A percentile compares a stretch with the other conserved stretches of the same genome.
Conservation (phyloP, 1,140 invertebrate species). For the Caenorhabditis tropicalis region DNA sequence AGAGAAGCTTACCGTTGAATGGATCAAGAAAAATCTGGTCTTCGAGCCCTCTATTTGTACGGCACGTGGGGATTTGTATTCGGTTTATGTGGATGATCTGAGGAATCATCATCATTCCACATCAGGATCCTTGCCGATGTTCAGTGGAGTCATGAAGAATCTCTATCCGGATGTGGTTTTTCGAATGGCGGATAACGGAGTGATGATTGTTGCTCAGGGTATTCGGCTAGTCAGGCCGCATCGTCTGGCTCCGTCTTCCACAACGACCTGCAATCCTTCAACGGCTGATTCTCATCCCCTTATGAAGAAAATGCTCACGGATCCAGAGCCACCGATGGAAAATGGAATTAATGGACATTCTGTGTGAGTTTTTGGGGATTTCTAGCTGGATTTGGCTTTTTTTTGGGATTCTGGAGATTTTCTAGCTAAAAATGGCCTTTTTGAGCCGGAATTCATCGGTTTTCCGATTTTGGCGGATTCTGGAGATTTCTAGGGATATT, state of each 20-base stretch:
- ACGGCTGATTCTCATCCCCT: background rate
- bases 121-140: constrained; percentile 53
- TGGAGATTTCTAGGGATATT: too few relatives aligned
- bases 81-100: constrained; percentile 65
- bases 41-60: constrained; percentile 17
- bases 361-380: background rate
- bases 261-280: background rate
- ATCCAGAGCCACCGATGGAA: background rate
- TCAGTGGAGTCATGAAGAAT: constrained; percentile 48
- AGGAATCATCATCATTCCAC: constrained; percentile 54
- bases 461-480: too few relatives aligned
- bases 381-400: background rate
- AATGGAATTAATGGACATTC: background rate
- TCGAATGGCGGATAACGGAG: constrained; percentile 2
- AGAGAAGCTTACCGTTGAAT: constrained; percentile 58
- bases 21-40: constrained; percentile 59
- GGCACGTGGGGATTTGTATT: constrained; percentile 58
- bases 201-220: constrained; percentile 44
- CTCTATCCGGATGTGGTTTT: constrained; percentile 49
- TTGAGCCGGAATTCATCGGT: background rate
- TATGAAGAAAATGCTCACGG: background rate
- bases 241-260: background rate
- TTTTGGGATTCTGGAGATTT: too few relatives aligned
- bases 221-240: constrained; percentile 48
- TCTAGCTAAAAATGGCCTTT: background rate